Base-by-base conservation (phyloP, 2,888 invertebrate genomes). In the Drosophila buzzatii region DNA sequence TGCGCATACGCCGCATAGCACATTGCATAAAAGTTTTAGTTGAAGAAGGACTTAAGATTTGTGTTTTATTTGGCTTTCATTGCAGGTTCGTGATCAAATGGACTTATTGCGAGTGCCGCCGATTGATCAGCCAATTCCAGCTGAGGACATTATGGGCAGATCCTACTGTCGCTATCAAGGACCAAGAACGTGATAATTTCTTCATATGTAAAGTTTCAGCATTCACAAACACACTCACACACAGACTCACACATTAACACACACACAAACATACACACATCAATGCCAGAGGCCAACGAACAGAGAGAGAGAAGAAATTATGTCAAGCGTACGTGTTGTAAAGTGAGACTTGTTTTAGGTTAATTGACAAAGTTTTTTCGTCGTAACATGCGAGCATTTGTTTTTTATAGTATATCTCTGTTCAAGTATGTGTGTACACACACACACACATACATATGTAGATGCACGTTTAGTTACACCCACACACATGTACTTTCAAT, bases 41-140 rank as follows among this genome's bases (percentile, higher is more conserved):
- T 55, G 51, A 35, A n/a, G 7, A 27, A 42, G 18, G 18, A 58
- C 44, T 60, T 47, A 53, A 69, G n/a, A 41, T n/a, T 53, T 41
- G 33, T 52, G 41, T 51, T 64, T 61, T 59, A 8, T 67, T 68
- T 39, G 23, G 57, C 65, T 20, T 64, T 72, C 35, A 62, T 88
- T 87, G 2, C 80, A 95, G 95, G 93, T 95, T 77, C 93, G 95
- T 81, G 94, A 95, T 92, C 93, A 93, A 82, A 94, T 95, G 94
- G 94, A 94, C 74, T 92, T 93, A 62, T 93, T 94, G 70, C 94
- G 94, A 64, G 93, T 94, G 83, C 94, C 94, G 76, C 95, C 95
- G 33, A 92, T 94, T 81, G 95, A 95, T 90, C 94, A 94, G 82
- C 93, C 94, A 87, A 95, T 95, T 91, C 94, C 94, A 74, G 93